Conservation (phyloP, 1,140 invertebrate species). For the Meteorus sp. region DNA sequence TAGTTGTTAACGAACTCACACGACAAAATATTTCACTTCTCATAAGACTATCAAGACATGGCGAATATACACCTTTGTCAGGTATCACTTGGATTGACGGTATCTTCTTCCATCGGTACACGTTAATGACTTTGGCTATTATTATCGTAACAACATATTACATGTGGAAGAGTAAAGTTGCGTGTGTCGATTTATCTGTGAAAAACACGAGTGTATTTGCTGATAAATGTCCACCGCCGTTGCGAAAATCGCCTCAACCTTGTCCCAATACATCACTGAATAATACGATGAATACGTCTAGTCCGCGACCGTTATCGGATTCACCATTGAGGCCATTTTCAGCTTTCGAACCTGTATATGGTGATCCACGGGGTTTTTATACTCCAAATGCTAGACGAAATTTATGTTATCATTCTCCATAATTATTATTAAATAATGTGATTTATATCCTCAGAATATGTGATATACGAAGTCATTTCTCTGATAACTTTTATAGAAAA, state of each 20-base stretch:
- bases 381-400: conserved; percentile 47
- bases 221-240: conserved; percentile 50
- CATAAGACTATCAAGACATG: conserved; percentile 48
- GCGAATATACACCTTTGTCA: conserved; percentile 43
- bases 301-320: conserved; percentile 33
- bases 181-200: conserved; percentile 45
- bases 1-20: conserved; percentile 50
- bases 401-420: conserved; percentile 36
- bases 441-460: conserved; percentile 1
- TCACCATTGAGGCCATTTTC: conserved; percentile 49
- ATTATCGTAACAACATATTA: conserved; percentile 49
- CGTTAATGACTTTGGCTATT: conserved; percentile 44
- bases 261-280: conserved; percentile 29
- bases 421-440: conserved; percentile 21
- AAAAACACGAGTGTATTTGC: conserved; percentile 50
- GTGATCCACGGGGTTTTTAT: conserved; percentile 50
- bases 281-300: conserved; percentile 36
- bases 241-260: conserved; percentile 40
- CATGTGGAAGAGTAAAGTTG: conserved; percentile 50
- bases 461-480: conserved; percentile 4
- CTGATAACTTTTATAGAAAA: not conserved
- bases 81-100: conserved; percentile 52
- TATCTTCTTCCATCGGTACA: conserved; percentile 49
- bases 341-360: conserved; percentile 50
- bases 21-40: conserved; percentile 56